Percentiles rank a stretch among this genome's conserved stretches.
These are phyloP conservation scores for Nerophis lumbriciformis DNA, from an alignment of 2,113 vertebrate genomes.

Conservation along the genomic window DNA sequence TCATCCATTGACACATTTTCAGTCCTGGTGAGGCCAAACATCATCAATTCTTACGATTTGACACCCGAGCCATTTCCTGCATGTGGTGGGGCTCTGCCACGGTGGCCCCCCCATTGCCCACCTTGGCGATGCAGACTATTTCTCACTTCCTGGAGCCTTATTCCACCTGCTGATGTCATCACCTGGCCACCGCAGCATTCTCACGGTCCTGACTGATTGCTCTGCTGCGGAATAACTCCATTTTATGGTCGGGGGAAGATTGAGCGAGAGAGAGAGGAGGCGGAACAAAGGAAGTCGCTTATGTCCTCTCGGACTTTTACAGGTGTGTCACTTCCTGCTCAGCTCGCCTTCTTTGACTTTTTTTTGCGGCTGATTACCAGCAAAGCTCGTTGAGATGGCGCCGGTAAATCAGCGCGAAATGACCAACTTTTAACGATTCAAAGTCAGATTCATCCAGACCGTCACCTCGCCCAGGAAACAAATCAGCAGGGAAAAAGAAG, in stretches of 20 bases:
- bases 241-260: neutral
- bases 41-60: too few relatives aligned
- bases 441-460: neutral
- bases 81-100: too few relatives aligned
- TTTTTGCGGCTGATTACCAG: neutral
- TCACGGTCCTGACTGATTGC: neutral
- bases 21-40: too few relatives aligned
- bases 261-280: neutral
- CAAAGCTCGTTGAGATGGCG: neutral
- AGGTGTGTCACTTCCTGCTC: neutral
- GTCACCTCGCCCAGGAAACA: neutral
- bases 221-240: neutral
- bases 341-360: neutral
- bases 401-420: neutral
- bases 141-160: neutral
- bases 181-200: neutral
- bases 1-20: too few relatives aligned
- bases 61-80: too few relatives aligned
- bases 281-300: neutral
- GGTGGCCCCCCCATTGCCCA: too few relatives aligned
- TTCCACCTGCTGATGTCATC: neutral
- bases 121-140: too few relatives aligned
- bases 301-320: neutral
- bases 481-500: neutral
- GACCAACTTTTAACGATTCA: neutral